Percentiles rank a stretch among this genome's conserved stretches.
These are phyloP conservation scores for Darevskia nairensis DNA, from an alignment of 2,797 vertebrate species.

Conservation along the genomic window DNA sequence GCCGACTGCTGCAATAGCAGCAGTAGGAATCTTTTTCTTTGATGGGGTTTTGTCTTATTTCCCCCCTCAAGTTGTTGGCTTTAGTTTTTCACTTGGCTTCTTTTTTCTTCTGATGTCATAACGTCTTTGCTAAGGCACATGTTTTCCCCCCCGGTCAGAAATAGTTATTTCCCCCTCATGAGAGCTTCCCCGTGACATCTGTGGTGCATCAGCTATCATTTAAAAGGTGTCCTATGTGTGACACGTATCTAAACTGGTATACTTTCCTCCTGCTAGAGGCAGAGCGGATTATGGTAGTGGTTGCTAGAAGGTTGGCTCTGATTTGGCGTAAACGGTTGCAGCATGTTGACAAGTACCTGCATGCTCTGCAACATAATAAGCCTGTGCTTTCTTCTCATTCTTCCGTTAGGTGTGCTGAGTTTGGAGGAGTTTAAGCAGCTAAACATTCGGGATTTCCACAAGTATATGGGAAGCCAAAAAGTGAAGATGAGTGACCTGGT, in stretches of 20 bases:
- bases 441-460: constrained; percentile 94
- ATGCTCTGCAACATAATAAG: not conserved
- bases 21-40: not conserved
- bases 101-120: not conserved
- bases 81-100: not conserved
- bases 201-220: not conserved
- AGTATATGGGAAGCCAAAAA: constrained; percentile 89
- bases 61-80: not conserved
- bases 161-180: not conserved
- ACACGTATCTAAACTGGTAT: not conserved
- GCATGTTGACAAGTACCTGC: not conserved
- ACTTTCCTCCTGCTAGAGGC: not conserved
- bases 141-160: not conserved
- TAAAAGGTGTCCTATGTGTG: not conserved
- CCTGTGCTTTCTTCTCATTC: constrained; percentile 33
- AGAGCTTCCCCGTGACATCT: not conserved
- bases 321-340: not conserved
- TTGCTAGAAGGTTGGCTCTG: not conserved
- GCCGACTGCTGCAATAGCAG: not conserved
- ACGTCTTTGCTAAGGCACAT: not conserved
- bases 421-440: constrained; percentile 92
- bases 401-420: constrained; percentile 87
- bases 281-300: not conserved
- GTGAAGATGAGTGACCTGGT: constrained; percentile 93
- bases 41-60: not conserved